Percentiles rank a stretch among this genome's conserved stretches.
Conservation (phyloP, 2,113 vertebrate genomes). For the Pipa parva region DNA sequence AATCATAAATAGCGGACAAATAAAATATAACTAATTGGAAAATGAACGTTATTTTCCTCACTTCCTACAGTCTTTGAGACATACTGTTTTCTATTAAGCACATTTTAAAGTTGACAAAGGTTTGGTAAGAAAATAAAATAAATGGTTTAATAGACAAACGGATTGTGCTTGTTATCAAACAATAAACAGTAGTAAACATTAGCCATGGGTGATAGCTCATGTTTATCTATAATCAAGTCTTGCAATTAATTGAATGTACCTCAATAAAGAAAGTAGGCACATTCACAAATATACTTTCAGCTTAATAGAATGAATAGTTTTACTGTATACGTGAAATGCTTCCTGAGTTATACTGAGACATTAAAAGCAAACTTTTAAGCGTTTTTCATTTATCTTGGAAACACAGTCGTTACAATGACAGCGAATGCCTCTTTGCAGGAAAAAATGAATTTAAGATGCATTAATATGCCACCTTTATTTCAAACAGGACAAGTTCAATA, state of each 20-base stretch:
- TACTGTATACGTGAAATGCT: slow-evolving; percentile 5
- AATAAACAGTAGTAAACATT: slow-evolving; percentile 39
- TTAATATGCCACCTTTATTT: slow-evolving; percentile 14
- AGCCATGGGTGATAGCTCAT: slow-evolving; percentile 19
- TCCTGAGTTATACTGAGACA: slow-evolving; percentile 23
- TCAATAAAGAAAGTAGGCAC: slow-evolving; percentile 21
- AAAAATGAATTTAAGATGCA: neutral
- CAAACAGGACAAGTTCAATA: slow-evolving; percentile 17
- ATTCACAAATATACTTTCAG: slow-evolving; percentile 11
- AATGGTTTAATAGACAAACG: slow-evolving; percentile 25
- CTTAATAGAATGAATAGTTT: slow-evolving; percentile 29
- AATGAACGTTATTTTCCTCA: too few relatives aligned
- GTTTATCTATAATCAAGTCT: slow-evolving; percentile 28
- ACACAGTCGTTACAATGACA: slow-evolving; percentile 31
- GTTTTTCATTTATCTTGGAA: slow-evolving; percentile 38
- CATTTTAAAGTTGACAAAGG: neutral
- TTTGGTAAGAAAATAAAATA: slow-evolving; percentile 8
- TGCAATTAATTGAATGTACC: slow-evolving; percentile 32
- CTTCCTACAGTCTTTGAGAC: too few relatives aligned
- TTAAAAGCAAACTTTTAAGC: slow-evolving; percentile 35
- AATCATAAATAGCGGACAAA: too few relatives aligned
- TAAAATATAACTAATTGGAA: too few relatives aligned
- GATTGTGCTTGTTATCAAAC: slow-evolving; percentile 34
- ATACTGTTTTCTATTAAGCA: too few relatives aligned
- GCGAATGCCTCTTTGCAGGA: neutral